Evolutionary conservation across 1,140 invertebrate genomes (phyloP), one percentile per base, ranked within the genome.

Genomic region (Papilio helenus): DNA sequence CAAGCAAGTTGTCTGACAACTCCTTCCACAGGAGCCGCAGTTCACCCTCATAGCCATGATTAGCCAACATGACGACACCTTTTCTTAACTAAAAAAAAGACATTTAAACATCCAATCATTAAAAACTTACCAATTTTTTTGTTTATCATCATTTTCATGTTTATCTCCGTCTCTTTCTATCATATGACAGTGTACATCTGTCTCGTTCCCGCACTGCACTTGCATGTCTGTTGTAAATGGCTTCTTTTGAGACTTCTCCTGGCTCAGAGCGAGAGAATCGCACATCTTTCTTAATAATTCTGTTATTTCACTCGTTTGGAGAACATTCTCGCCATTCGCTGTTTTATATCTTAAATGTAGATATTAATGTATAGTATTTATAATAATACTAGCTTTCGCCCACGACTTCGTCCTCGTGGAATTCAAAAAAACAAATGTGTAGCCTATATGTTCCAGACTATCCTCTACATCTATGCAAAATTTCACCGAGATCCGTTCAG

Each of bases 221-320:
- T 90, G 86, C 84, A 84, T 82, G 79, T 92, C 90, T 39, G 85
- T 81, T 0, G 89, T 90, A 8, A 42, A 16, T 1, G 86, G 87
- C 10, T 82, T 79, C 0, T 55, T 1, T 1, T 83, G 79, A 0
- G 79, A 26, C 1, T 83, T 85, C 80, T 90, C 88, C 49, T 92
- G 92, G 46, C 87, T 91, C 1, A 72, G 76, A 4, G 87, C 74
- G 65, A 93, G 90, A 0, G 91, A 89, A 5, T 94, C 89, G 72
- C 86, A 94, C 91, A 93, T 93, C 72, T 90, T 92, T 81, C 86
- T 90, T 82, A 94, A 90, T 12, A 94, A 51, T 8, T 93, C 89
- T 0, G 91, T 78, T 81, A 94, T 85, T 58, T 93, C 91, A 44
- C 87, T 92, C 0, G 89, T 88, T 39, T 89, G 89, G 7, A 92